phyloP scores from a whole-genome alignment of 2,888 invertebrate species.

The Leptinotarsa peninsularis region DNA sequence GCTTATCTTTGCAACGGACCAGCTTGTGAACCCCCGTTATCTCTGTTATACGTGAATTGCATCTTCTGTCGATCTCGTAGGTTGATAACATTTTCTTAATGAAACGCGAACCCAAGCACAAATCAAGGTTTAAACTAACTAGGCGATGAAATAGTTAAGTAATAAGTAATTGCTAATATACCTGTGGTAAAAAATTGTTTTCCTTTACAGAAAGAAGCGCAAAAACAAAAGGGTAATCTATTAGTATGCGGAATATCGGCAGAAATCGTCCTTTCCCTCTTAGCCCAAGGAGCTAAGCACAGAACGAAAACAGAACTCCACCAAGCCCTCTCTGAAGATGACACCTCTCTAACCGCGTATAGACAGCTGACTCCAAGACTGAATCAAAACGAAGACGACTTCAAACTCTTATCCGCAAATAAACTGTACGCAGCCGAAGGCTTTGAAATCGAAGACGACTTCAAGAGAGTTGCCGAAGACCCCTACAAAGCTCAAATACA shows the following conservation, averaged over 20 bases:
- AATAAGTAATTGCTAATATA: background rate
- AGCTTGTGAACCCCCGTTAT: no score
- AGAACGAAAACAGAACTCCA: constrained; percentile 52
- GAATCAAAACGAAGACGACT: constrained; percentile 35
- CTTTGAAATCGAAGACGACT: constrained; percentile 68
- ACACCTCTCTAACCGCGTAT: constrained; percentile 41
- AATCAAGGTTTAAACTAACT: no score
- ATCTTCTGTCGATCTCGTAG: no score
- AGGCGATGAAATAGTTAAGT: no score
- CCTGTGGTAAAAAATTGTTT: background rate
- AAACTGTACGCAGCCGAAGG: constrained; percentile 74
- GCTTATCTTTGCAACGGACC: no score
- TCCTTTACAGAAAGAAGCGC: constrained; percentile 48
- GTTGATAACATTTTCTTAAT: no score
- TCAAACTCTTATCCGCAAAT: constrained; percentile 54
- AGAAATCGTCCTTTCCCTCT: constrained; percentile 54
- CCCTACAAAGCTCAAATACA: constrained; percentile 63
- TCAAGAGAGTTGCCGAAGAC: constrained; percentile 70
- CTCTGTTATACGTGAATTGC: no score
- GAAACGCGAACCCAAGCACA: no score
- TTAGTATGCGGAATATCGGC: constrained; percentile 57
- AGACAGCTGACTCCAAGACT: constrained; percentile 38
- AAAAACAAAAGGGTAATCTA: constrained; percentile 48
- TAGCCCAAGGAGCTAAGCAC: constrained; percentile 54
- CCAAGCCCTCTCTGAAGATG: constrained; percentile 38